phyloP scores from a whole-genome alignment of 2,888 invertebrate genomes.

The Brachypalpus laphriformis region DNA sequence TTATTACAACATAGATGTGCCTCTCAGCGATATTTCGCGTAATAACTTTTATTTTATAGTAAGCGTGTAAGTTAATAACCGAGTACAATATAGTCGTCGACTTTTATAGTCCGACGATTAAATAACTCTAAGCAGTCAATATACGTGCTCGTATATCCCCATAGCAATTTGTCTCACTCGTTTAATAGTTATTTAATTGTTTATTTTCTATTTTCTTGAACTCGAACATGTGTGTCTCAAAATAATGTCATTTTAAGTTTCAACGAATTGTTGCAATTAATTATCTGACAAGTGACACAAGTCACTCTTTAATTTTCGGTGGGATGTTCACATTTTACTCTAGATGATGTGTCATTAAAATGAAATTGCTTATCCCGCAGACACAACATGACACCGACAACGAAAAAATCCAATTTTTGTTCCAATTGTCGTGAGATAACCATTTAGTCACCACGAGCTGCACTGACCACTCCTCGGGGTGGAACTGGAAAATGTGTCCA shows the following conservation, averaged over 20 bases:
- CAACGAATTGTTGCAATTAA: neutral
- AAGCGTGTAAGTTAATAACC: neutral
- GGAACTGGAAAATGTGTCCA: conserved; percentile 10
- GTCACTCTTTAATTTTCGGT: neutral
- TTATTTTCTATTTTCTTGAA: neutral
- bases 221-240: neutral
- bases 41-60: neutral
- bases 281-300: neutral
- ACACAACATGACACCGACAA: neutral
- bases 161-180: neutral
- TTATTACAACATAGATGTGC: neutral
- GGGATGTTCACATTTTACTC: neutral
- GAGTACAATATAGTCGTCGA: neutral
- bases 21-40: neutral
- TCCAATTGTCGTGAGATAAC: neutral
- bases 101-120: neutral
- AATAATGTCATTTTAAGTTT: neutral
- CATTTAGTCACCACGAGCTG: neutral
- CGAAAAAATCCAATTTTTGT: neutral
- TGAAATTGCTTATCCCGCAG: neutral
- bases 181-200: neutral
- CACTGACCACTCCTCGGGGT: neutral
- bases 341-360: neutral
- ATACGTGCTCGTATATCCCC: neutral
- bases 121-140: neutral